These are phyloP conservation scores for Armadillidium nasatum DNA, from an alignment of 1,140 invertebrate genomes.

Conservation along the genomic window DNA sequence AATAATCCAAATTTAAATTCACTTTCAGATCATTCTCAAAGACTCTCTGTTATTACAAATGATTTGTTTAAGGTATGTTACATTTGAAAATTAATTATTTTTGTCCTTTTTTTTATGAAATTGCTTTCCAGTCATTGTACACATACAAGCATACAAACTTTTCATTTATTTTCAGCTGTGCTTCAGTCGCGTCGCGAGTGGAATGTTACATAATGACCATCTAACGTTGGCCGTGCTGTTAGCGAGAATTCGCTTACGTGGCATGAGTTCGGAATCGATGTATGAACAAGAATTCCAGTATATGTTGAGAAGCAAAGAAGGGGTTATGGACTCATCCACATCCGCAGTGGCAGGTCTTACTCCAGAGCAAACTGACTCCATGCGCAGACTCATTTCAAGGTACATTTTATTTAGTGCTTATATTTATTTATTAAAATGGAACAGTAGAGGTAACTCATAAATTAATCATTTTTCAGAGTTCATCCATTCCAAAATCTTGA, in stretches of 20 bases:
- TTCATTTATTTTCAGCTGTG: conserved; percentile 61
- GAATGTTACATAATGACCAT: conserved; percentile 94
- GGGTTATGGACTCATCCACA: conserved; percentile 57
- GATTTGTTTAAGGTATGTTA: conserved; percentile 80
- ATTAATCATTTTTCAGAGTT: no score
- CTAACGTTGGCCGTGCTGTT: conserved; percentile 90
- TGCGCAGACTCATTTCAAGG: conserved; percentile 62
- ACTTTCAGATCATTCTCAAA: conserved; percentile 72
- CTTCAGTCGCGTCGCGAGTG: conserved; percentile 89
- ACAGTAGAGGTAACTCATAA: no score
- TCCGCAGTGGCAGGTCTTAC: conserved; percentile 59
- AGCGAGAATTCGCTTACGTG: conserved; percentile 87
- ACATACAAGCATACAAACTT: not conserved
- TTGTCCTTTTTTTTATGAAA: no score
- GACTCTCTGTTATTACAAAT: conserved; percentile 82
- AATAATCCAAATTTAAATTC: conserved; percentile 72
- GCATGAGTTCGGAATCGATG: conserved; percentile 65
- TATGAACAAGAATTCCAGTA: conserved; percentile 89
- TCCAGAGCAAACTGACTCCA: conserved; percentile 76
- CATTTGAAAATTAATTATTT: no score
- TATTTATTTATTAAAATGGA: no score
- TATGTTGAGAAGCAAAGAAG: conserved; percentile 88
- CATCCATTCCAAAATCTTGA: conserved; percentile 70
- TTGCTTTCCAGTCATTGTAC: no score
- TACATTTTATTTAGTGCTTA: conserved; percentile 35